A percentile compares a stretch with the other conserved stretches of the same genome.
Evolutionary conservation across 2,113 vertebrate species (phyloP).

Genomic region (Labeo catla): DNA sequence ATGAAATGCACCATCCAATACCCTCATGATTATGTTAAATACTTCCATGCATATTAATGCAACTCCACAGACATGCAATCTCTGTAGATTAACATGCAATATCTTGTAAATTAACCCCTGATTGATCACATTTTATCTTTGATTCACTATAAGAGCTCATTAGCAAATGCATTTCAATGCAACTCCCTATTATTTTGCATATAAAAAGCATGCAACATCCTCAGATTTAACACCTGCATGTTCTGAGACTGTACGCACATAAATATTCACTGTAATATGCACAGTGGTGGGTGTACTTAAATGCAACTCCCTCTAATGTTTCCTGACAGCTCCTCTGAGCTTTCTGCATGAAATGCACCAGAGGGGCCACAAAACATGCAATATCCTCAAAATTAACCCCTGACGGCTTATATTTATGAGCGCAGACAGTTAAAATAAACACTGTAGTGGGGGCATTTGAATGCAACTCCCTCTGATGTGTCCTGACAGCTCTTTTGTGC

Average conservation of each 20-base stretch:
- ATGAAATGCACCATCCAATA: not conserved
- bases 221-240: not conserved
- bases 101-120: not conserved
- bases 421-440: not conserved
- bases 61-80: not conserved
- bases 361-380: not conserved
- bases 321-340: not conserved
- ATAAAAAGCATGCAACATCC: not conserved
- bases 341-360: slow-evolving; percentile 18
- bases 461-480: not conserved
- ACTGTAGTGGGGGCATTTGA: not conserved
- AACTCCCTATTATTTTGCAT: not conserved
- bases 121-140: not conserved
- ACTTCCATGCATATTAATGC: not conserved
- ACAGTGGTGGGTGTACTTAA: not conserved
- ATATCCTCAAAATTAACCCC: not conserved
- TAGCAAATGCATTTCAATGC: not conserved
- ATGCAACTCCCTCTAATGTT: not conserved
- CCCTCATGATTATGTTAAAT: not conserved
- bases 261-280: not conserved
- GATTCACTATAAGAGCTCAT: not conserved
- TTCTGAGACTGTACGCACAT: not conserved
- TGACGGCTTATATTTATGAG: not conserved
- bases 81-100: not conserved
- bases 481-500: not conserved